These are phyloP conservation scores for Dicrurus megarhynchus DNA, from an alignment of 2,113 vertebrate genomes.

Conservation along the genomic window DNA sequence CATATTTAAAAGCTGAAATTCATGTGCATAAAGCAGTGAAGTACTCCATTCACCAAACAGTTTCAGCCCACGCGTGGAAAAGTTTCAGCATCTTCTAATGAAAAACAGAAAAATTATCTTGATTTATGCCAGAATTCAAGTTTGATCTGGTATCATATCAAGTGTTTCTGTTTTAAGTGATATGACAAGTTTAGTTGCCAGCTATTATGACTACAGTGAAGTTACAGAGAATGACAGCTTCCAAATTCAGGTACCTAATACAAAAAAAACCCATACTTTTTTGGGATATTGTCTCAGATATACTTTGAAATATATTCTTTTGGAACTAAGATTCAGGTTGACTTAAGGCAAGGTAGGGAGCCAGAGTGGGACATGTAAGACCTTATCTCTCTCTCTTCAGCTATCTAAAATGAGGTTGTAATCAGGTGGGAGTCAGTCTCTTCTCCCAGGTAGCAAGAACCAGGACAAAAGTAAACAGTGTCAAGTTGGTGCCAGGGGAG, in stretches of 20 bases:
- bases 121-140: background rate
- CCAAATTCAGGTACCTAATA: background rate
- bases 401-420: background rate
- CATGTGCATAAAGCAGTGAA: background rate
- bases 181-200: background rate
- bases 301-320: background rate
- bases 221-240: background rate
- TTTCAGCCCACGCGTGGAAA: background rate
- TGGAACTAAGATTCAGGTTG: background rate
- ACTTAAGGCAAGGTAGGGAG: background rate
- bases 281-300: background rate
- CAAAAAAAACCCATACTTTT: background rate
- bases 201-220: background rate
- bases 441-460: background rate
- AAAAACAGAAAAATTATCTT: background rate
- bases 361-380: background rate
- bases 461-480: background rate
- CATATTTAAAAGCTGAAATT: background rate
- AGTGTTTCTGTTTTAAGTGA: background rate
- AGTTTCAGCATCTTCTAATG: background rate
- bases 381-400: background rate
- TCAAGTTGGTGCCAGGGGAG: background rate
- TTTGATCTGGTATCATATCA: background rate
- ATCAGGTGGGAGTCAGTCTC: accelerated
- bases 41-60: background rate